Conservation (phyloP, 2,888 invertebrate species). For the Adineta ricciae region DNA sequence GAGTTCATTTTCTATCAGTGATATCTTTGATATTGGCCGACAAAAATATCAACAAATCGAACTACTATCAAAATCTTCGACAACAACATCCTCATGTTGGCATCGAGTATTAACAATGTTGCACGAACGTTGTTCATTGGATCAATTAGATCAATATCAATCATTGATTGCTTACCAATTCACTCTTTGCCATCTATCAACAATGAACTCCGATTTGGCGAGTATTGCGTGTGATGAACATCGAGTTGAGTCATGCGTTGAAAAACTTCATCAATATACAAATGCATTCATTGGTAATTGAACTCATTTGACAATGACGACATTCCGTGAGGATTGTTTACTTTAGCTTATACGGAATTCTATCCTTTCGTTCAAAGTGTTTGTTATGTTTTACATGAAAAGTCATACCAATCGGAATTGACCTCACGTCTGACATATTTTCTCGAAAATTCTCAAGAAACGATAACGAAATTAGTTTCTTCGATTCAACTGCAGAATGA, state of each 20-base stretch:
- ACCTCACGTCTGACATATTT: background rate
- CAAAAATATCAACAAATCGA: constrained; percentile 11
- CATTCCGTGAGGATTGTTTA: background rate
- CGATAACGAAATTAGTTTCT: background rate
- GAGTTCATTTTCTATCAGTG: background rate
- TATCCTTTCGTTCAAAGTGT: constrained; percentile 20
- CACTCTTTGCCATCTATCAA: background rate
- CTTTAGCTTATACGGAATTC: constrained; percentile 2
- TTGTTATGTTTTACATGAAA: background rate
- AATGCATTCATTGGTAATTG: constrained; percentile 12
- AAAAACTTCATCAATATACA: background rate
- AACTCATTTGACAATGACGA: no score
- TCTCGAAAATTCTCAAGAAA: background rate
- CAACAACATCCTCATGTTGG: background rate
- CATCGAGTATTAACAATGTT: background rate
- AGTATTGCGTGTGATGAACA: background rate
- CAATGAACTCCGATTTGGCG: background rate
- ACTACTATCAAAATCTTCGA: no score
- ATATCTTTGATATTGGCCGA: background rate
- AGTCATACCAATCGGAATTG: background rate
- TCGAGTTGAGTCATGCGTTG: background rate
- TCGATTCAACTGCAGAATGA: background rate
- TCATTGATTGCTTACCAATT: constrained; percentile 2
- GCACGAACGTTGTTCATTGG: background rate
- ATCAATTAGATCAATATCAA: background rate